Evolutionary conservation across 2,113 vertebrate species (phyloP).

Genomic region (Acrocephalus arundinaceus): DNA sequence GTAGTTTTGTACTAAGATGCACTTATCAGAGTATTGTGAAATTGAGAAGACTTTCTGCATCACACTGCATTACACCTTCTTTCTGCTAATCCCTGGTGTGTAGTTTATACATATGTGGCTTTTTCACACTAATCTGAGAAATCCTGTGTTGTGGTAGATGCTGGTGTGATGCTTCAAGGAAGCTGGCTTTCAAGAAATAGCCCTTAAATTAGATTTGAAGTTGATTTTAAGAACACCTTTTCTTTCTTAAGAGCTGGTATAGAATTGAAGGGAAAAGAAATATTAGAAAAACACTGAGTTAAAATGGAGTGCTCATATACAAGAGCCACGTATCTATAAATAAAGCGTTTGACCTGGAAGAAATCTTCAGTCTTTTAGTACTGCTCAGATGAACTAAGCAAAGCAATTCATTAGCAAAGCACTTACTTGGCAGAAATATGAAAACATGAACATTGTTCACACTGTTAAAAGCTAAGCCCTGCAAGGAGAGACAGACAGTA

Average conservation of each 20-base stretch:
- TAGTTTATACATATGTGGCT: neutral
- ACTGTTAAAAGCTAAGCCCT: neutral
- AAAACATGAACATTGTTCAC: neutral
- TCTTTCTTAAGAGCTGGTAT: neutral
- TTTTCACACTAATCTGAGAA: neutral
- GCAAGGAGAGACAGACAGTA: neutral
- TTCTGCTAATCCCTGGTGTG: neutral
- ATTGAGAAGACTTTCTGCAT: neutral
- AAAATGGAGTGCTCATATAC: neutral
- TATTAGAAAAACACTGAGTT: neutral
- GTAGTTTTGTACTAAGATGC: neutral
- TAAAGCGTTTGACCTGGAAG: slow-evolving; percentile 62
- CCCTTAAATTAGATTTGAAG: neutral
- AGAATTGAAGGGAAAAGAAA: neutral
- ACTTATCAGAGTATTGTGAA: neutral
- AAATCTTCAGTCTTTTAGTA: neutral
- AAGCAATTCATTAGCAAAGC: slow-evolving; percentile 2
- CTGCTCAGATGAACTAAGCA: neutral
- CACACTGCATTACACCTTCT: neutral
- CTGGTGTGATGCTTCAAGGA: neutral
- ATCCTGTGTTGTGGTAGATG: neutral
- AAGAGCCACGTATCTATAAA: neutral
- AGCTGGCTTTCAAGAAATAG: neutral
- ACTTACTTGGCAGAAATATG: neutral
- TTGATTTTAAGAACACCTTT: neutral